Conservation (phyloP, 2,888 invertebrate species). For the Tridacna gigas region DNA sequence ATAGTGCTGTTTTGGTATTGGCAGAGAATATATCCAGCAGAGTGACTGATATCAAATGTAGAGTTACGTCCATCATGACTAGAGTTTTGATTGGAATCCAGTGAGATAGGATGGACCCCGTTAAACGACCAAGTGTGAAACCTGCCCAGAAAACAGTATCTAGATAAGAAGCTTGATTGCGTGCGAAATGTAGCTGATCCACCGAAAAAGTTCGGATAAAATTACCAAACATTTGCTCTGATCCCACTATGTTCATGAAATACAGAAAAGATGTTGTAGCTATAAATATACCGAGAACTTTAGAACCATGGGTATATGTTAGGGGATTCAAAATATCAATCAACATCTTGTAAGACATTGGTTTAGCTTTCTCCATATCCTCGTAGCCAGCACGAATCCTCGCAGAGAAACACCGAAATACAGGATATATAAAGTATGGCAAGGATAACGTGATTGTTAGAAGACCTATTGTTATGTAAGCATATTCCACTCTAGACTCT, state of each 20-base stretch:
- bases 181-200: conserved; percentile 56
- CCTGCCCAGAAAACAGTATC: conserved; percentile 64
- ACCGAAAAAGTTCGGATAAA: conserved; percentile 64
- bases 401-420: conserved; percentile 19
- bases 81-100: conserved; percentile 53
- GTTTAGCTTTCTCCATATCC: conserved; percentile 7
- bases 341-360: background rate
- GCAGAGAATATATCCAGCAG: conserved; percentile 59
- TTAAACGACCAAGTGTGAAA: conserved; percentile 60
- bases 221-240: conserved; percentile 62
- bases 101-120: conserved; percentile 53
- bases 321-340: conserved; percentile 44
- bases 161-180: conserved; percentile 62
- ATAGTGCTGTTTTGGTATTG: conserved; percentile 44
- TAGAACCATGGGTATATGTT: conserved; percentile 49
- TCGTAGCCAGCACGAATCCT: background rate
- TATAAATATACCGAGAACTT: conserved; percentile 48
- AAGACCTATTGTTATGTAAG: conserved; percentile 56
- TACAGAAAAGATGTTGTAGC: conserved; percentile 43
- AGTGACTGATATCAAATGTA: conserved; percentile 52
- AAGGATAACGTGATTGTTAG: conserved; percentile 39
- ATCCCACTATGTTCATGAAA: conserved; percentile 57
- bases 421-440: conserved; percentile 54
- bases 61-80: conserved; percentile 48
- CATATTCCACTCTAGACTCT: conserved; percentile 53